These are phyloP conservation scores for Trachelus iudaicus DNA, from an alignment of 2,888 invertebrate species.

Conservation along the genomic window DNA sequence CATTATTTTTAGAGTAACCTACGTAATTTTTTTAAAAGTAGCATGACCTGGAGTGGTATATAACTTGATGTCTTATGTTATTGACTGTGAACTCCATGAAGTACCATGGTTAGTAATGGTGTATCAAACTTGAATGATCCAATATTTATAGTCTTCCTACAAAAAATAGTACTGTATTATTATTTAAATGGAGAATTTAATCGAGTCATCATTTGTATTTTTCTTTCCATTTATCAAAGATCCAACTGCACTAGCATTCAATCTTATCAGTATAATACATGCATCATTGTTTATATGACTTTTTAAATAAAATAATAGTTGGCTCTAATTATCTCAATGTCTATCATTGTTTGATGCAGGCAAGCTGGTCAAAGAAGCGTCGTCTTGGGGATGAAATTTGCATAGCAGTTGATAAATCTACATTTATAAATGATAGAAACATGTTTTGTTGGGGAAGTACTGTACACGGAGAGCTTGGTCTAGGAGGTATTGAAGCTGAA, in stretches of 20 bases:
- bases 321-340: neutral
- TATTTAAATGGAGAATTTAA: neutral
- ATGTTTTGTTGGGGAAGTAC: conserved; percentile 85
- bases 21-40: conserved; percentile 37
- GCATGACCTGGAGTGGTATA: conserved; percentile 20
- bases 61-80: conserved; percentile 21
- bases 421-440: conserved; percentile 30
- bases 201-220: neutral
- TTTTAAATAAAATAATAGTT: neutral
- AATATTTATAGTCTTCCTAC: neutral
- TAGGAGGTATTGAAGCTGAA: conserved; percentile 82
- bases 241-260: too few species aligned
- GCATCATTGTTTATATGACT: neutral
- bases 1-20: conserved; percentile 37
- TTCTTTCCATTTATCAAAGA: neutral
- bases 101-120: conserved; percentile 40
- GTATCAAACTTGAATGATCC: neutral
- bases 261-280: neutral
- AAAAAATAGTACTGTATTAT: neutral
- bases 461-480: conserved; percentile 80
- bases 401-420: conserved; percentile 19
- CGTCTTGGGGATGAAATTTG: conserved; percentile 37
- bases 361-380: conserved; percentile 45
- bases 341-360: conserved; percentile 32
- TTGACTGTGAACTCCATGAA: conserved; percentile 27